Conservation (phyloP, 2,888 invertebrate species). For the Drosophila diplacantha region DNA sequence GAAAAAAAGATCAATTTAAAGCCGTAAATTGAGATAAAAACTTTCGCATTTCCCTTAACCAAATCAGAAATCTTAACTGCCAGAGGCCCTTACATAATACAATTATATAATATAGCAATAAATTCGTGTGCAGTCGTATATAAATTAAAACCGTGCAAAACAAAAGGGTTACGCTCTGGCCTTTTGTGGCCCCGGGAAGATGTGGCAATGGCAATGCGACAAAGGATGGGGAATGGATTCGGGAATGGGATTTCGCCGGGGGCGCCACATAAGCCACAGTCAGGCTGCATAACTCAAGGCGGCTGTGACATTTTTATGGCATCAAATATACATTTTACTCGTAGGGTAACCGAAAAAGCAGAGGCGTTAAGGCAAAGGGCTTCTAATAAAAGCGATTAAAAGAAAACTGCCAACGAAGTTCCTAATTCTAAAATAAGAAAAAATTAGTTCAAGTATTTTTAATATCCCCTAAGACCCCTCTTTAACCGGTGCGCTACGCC, state of each 20-base stretch:
- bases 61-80: constrained; percentile 37
- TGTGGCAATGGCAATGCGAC: constrained; percentile 24
- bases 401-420: neutral
- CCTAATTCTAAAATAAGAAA: rapidly evolving
- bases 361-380: neutral
- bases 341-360: constrained; percentile 30
- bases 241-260: constrained; percentile 15
- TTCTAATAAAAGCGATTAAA: neutral
- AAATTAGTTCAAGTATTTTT: neutral
- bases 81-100: constrained; percentile 32
- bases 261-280: constrained; percentile 63
- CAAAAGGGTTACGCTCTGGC: constrained; percentile 60
- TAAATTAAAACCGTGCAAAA: constrained; percentile 60
- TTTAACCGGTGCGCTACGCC: constrained; percentile 1
- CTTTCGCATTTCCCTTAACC: constrained; percentile 7
- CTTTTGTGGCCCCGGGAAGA: constrained; percentile 23
- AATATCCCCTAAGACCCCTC: neutral
- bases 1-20: neutral
- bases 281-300: constrained; percentile 68
- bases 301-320: constrained; percentile 72
- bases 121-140: constrained; percentile 56
- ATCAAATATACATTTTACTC: constrained; percentile 62
- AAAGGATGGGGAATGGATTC: constrained; percentile 7
- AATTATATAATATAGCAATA: constrained; percentile 68
- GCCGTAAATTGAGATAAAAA: constrained; percentile 12